phyloP scores from a whole-genome alignment of 2,113 vertebrate species.

The Phocoena phocoena region DNA sequence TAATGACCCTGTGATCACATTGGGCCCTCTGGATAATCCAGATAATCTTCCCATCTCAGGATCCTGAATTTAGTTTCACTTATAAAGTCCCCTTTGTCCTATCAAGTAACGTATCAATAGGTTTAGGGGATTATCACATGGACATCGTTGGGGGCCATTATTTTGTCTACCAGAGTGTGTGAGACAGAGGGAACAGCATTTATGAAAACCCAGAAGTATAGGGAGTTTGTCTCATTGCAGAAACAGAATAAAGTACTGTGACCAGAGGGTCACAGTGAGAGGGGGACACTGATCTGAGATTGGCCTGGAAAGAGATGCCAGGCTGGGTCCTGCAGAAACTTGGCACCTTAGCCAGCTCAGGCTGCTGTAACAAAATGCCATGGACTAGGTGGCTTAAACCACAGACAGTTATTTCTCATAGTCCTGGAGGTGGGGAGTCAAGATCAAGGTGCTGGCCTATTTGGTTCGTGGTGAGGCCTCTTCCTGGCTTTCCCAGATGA shows the following conservation, averaged over 20 bases:
- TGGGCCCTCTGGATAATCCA: not conserved
- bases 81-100: not conserved
- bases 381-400: not conserved
- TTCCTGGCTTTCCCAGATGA: not conserved
- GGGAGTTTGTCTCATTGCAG: not conserved
- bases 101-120: not conserved
- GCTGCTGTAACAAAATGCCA: not conserved
- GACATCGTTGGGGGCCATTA: not conserved
- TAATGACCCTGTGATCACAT: not conserved
- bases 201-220: not conserved
- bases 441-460: not conserved
- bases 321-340: not conserved
- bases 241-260: not conserved
- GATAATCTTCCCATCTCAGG: not conserved
- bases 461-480: not conserved
- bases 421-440: not conserved
- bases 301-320: not conserved
- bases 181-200: not conserved
- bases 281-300: not conserved
- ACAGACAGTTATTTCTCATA: not conserved
- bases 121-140: not conserved
- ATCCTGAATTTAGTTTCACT: not conserved
- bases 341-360: not conserved
- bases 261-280: not conserved
- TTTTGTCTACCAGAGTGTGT: not conserved